These are phyloP conservation scores for Caranx melampygus DNA, from an alignment of 2,113 vertebrate species.

Conservation along the genomic window DNA sequence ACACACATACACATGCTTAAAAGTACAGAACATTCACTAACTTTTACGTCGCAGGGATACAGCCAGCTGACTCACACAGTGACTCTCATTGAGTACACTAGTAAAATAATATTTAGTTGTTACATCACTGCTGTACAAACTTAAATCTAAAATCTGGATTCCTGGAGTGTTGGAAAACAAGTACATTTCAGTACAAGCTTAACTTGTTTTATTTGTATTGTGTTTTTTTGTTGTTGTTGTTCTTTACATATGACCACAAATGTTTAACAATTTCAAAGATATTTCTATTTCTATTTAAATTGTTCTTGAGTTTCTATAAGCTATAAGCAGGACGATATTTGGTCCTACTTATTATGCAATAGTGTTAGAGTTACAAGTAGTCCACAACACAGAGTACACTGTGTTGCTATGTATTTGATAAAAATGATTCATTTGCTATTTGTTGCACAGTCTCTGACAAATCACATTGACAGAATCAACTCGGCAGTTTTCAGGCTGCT, in stretches of 20 bases:
- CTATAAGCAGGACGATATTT: not conserved
- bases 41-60: not conserved
- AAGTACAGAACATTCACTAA: not conserved
- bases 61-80: not conserved
- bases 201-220: not conserved
- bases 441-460: conserved; percentile 23
- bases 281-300: not conserved
- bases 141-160: conserved; percentile 7
- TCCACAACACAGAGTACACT: not conserved
- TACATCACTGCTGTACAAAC: conserved; percentile 16
- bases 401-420: not conserved
- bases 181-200: not conserved
- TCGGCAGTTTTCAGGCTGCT: conserved; percentile 23
- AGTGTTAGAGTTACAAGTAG: not conserved
- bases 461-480: not conserved
- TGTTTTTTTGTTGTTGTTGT: too few relatives aligned
- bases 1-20: not conserved
- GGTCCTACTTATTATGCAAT: not conserved
- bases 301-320: too few relatives aligned
- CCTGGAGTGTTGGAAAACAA: conserved; percentile 3
- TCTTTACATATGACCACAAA: not conserved
- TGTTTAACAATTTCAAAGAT: not conserved
- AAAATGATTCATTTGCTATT: not conserved
- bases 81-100: not conserved
- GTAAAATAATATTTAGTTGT: conserved; percentile 15